phyloP scores from a whole-genome alignment of 2,797 vertebrate species.

The Pachyuromys duprasi region DNA sequence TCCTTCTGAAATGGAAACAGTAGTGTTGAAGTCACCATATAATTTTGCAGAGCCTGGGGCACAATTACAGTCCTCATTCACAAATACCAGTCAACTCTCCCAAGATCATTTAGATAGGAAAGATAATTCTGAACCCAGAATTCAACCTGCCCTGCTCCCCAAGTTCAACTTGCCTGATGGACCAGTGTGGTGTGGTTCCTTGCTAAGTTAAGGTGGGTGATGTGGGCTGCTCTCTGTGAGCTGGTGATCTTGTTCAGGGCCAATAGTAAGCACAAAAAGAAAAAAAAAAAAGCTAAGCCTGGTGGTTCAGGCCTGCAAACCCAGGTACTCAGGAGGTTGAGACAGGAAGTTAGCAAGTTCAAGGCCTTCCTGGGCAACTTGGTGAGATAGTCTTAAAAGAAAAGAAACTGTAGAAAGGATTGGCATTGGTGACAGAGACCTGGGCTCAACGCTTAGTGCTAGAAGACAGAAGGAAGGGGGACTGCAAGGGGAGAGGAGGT shows the following conservation, averaged over 20 bases:
- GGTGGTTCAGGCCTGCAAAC: neutral
- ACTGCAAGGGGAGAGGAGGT: too few relatives aligned
- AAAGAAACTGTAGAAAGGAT: neutral
- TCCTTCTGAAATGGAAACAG: slow-evolving; percentile 21
- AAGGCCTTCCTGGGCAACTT: neutral
- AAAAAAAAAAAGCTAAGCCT: neutral
- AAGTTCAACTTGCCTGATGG: neutral
- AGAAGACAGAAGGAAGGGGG: neutral
- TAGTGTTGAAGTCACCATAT: slow-evolving; percentile 33
- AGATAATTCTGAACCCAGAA: neutral
- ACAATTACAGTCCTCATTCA: slow-evolving; percentile 7
- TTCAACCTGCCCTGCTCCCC: neutral
- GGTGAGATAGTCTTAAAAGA: neutral
- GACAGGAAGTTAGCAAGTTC: neutral
- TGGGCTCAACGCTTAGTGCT: neutral
- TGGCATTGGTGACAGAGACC: neutral
- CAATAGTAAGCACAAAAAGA: neutral
- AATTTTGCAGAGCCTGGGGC: slow-evolving; percentile 44
- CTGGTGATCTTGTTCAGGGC: neutral
- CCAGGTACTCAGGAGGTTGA: neutral
- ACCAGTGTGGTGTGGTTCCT: neutral
- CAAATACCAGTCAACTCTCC: neutral
- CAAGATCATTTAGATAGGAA: slow-evolving; percentile 4
- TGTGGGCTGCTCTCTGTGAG: neutral
- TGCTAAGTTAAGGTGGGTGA: neutral